Percentiles rank a stretch among this genome's conserved stretches.
phyloP scores from a whole-genome alignment of 2,797 vertebrate genomes.

The Serranus cabrilla region DNA sequence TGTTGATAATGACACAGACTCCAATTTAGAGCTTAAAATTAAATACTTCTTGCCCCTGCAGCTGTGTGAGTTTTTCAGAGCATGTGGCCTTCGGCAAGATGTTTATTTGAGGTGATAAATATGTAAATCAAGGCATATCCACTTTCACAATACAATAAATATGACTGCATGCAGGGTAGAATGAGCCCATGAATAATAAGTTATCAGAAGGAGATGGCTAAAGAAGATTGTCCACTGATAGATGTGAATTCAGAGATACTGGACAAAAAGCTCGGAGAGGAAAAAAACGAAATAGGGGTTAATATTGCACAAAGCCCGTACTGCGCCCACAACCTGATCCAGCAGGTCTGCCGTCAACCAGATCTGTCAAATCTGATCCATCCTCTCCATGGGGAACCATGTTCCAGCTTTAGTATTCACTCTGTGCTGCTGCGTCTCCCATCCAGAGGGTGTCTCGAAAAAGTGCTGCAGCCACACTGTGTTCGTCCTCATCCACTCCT shows the following conservation, averaged over 20 bases:
- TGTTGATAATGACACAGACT: not conserved
- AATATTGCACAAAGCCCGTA: constrained; percentile 13
- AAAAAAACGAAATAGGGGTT: not conserved
- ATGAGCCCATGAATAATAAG: constrained; percentile 6
- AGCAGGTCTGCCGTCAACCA: constrained; percentile 15
- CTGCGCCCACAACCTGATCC: constrained; percentile 17
- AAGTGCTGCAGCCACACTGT: constrained; percentile 5
- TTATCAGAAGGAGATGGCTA: not conserved
- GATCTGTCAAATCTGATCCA: constrained; percentile 28
- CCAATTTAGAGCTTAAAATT: not conserved
- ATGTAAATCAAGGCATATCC: constrained; percentile 9
- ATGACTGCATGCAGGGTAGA: constrained; percentile 1
- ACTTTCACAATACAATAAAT: constrained; percentile 5
- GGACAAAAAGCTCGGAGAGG: not conserved
- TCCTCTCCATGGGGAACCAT: constrained; percentile 22
- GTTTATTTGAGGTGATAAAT: constrained; percentile 28
- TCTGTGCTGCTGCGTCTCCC: constrained; percentile 2
- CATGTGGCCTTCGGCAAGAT: not conserved
- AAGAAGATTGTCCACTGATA: not conserved
- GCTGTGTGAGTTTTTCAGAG: not conserved
- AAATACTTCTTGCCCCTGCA: not conserved
- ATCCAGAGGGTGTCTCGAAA: constrained; percentile 20
- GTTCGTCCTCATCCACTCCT: constrained; percentile 6
- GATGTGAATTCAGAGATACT: constrained; percentile 4
- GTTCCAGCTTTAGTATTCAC: constrained; percentile 31